Conservation (phyloP, 2,113 vertebrate species). For the Paralichthys olivaceus region DNA sequence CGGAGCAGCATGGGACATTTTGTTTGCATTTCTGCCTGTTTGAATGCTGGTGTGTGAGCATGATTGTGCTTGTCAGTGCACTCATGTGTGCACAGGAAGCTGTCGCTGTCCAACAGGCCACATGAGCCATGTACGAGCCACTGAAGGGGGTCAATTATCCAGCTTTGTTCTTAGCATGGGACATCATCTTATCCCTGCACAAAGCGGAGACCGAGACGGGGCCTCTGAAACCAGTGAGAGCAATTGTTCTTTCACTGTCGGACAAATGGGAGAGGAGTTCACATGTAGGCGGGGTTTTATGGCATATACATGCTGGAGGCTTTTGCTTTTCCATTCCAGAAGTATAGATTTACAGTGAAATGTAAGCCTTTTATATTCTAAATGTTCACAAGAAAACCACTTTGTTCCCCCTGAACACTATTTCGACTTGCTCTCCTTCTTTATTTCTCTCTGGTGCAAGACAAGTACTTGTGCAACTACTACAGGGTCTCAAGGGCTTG, state of each 20-base stretch:
- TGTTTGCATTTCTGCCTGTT: slow-evolving; percentile 51
- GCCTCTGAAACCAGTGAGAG: slow-evolving; percentile 54
- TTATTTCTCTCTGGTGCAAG: slow-evolving; percentile 23
- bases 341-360: slow-evolving; percentile 18
- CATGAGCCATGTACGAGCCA: slow-evolving; percentile 41
- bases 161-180: slow-evolving; percentile 70
- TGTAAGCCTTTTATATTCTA: not conserved
- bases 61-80: slow-evolving; percentile 48
- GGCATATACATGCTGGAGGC: not conserved
- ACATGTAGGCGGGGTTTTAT: slow-evolving; percentile 26
- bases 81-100: slow-evolving; percentile 44
- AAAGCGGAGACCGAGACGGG: slow-evolving; percentile 51
- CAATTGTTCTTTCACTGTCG: slow-evolving; percentile 39
- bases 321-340: slow-evolving; percentile 23
- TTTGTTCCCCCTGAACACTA: not conserved
- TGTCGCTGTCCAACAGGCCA: slow-evolving; percentile 37
- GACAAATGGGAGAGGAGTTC: slow-evolving; percentile 39
- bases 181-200: slow-evolving; percentile 58
- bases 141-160: slow-evolving; percentile 73
- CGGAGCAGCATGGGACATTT: slow-evolving; percentile 16
- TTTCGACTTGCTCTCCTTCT: slow-evolving; percentile 17
- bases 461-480: slow-evolving; percentile 45
- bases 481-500: slow-evolving; percentile 56
- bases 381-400: slow-evolving; percentile 15
- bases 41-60: slow-evolving; percentile 28